Percentiles rank a stretch among this genome's conserved stretches.
Evolutionary conservation across 2,113 vertebrate genomes (phyloP).

Genomic region (Aix galericulata): DNA sequence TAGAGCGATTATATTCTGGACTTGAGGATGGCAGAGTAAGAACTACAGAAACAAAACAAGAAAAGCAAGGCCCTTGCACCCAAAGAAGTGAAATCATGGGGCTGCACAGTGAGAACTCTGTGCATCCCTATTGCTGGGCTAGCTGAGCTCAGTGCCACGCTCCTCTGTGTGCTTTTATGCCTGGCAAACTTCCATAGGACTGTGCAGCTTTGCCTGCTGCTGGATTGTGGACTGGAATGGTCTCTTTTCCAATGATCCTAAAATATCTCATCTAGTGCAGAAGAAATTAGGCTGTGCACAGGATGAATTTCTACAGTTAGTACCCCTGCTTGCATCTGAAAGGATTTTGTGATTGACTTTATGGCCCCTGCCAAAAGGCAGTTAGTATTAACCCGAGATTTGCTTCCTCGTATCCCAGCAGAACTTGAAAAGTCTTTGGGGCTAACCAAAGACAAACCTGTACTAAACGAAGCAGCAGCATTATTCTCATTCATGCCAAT

Average conservation of each 20-base stretch:
- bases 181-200: background rate
- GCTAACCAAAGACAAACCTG: background rate
- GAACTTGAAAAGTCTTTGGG: background rate
- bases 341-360: background rate
- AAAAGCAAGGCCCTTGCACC: background rate
- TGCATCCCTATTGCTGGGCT: accelerated
- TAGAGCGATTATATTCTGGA: background rate
- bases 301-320: background rate
- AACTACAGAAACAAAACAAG: background rate
- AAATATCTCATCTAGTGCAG: background rate
- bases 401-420: background rate
- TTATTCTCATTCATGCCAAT: background rate
- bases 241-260: background rate
- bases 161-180: background rate
- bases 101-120: background rate
- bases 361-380: background rate
- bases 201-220: background rate
- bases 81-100: background rate
- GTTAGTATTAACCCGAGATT: background rate
- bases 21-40: background rate
- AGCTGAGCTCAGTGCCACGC: accelerated
- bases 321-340: background rate
- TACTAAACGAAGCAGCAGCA: background rate
- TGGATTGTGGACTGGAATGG: accelerated
- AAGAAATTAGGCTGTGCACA: background rate